Evolutionary conservation across 2,113 vertebrate genomes (phyloP), one percentile per base, ranked within the genome.

Genomic region (Pycnonotus jocosus): DNA sequence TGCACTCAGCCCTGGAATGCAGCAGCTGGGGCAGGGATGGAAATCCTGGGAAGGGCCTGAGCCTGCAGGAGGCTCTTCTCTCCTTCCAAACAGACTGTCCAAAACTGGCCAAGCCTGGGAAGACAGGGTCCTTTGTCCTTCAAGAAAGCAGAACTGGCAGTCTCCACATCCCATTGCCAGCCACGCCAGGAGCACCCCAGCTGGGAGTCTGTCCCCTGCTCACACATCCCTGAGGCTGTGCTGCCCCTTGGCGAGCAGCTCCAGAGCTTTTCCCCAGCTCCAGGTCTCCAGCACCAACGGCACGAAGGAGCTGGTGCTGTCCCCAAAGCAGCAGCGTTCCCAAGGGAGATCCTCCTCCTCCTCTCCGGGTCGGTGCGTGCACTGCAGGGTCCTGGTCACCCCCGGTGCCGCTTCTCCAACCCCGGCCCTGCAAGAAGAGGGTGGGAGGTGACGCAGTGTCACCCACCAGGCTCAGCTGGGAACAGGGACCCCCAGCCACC

Each of bases 351-450:
- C 57, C n/a, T 48, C 40, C 48, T 44, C 40, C 45, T 86, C 47
- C 37, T 79, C 82, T 38, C 44, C 4, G 1, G 30, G 47, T 57
- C 13, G 4, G 11, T 31, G 38, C 8, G 0, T 0, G n/a, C 86
- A 5, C 81, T 6, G 6, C n/a, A 22, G 83, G 71, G 22, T 81
- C 56, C 58, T 44, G 48, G 31, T 8, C 19, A 22, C 18, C 38
- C 70, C 76, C 6, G 19, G 82, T 4, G 9, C 82, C 6, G 31
- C 80, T 82, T 10, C 86, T 86, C 79, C 4, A 2, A 5, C 83
- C 72, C 93, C 24, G 5, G 48, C 47, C 77, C 93, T 95, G 87
- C 69, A 93, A 51, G 72, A 25, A 87, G 90, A 89, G 53, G 54
- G 44, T 27, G 70, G 69, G 68, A 89, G 25, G 72, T 77, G 91